phyloP scores from a whole-genome alignment of 2,797 vertebrate species.

The Labeo calbasu region DNA sequence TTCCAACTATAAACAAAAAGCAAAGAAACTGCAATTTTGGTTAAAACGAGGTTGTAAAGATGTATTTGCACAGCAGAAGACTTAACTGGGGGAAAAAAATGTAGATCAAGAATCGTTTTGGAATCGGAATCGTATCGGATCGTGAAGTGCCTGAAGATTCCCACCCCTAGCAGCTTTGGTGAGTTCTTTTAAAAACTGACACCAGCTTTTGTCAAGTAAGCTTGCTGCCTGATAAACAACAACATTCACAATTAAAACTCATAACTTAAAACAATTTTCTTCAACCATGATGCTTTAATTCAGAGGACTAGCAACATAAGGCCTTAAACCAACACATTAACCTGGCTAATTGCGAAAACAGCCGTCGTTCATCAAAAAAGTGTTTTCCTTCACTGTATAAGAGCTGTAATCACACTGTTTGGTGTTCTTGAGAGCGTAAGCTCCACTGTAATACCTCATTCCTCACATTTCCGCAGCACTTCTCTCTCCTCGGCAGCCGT shows the following conservation, averaged over 20 bases:
- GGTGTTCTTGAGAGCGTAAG: slow-evolving; percentile 17
- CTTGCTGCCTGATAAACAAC: background rate
- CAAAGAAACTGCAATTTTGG: too few relatives aligned
- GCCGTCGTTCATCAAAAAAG: slow-evolving; percentile 12
- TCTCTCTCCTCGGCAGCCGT: slow-evolving; percentile 15
- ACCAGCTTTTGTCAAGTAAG: background rate
- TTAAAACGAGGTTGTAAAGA: too few relatives aligned
- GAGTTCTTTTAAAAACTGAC: background rate
- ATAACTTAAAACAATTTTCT: background rate
- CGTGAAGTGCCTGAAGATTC: too few relatives aligned
- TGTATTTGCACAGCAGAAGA: too few relatives aligned
- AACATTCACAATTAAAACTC: background rate
- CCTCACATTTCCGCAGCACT: slow-evolving; percentile 7
- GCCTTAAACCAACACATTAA: background rate
- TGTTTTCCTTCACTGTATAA: background rate
- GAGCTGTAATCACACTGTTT: slow-evolving; percentile 8
- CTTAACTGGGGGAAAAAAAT: too few relatives aligned
- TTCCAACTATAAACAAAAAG: too few relatives aligned
- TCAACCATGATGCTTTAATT: background rate
- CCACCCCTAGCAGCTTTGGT: background rate
- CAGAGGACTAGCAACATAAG: background rate
- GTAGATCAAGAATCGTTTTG: too few relatives aligned
- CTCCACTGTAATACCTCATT: slow-evolving; percentile 4
- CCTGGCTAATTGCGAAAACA: slow-evolving; percentile 16
- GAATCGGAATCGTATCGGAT: too few relatives aligned